These are phyloP conservation scores for Tokudaia muenninki DNA, from an alignment of 2,797 vertebrate species.

Conservation along the genomic window DNA sequence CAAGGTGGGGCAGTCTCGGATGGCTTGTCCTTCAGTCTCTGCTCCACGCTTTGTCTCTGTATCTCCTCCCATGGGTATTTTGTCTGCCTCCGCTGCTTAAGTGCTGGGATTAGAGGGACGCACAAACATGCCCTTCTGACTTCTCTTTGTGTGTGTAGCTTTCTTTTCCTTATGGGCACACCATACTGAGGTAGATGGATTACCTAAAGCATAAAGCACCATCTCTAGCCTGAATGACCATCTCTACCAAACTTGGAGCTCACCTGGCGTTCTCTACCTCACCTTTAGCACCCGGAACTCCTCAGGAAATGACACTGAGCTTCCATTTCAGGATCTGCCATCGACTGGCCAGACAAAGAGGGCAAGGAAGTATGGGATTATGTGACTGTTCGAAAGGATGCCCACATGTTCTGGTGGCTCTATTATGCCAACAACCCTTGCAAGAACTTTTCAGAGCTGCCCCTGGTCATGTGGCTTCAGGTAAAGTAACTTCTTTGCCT, in stretches of 20 bases:
- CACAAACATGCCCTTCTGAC: not conserved
- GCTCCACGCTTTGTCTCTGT: too few species aligned
- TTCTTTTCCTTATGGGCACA: not conserved
- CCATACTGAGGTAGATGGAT: not conserved
- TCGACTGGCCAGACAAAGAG: conserved; percentile 67
- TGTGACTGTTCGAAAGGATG: conserved; percentile 93
- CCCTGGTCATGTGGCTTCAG: conserved; percentile 98
- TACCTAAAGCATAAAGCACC: not conserved
- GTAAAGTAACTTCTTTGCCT: conserved; percentile 83
- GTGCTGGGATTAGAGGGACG: not conserved
- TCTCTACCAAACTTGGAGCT: not conserved
- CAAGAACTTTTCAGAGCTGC: conserved; percentile 89
- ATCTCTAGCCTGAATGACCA: not conserved
- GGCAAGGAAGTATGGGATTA: conserved; percentile 93
- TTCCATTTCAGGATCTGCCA: conserved; percentile 78
- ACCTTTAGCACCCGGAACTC: not conserved
- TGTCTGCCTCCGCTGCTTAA: not conserved
- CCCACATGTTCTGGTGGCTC: conserved; percentile 99
- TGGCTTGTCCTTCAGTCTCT: too few species aligned
- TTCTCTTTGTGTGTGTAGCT: not conserved
- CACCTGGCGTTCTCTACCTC: not conserved
- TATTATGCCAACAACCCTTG: conserved; percentile 91
- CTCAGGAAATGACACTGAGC: not conserved
- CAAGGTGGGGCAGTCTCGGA: too few species aligned
- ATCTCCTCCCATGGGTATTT: too few species aligned